phyloP scores from a whole-genome alignment of 2,888 invertebrate genomes.

The Eretmocerus hayati region DNA sequence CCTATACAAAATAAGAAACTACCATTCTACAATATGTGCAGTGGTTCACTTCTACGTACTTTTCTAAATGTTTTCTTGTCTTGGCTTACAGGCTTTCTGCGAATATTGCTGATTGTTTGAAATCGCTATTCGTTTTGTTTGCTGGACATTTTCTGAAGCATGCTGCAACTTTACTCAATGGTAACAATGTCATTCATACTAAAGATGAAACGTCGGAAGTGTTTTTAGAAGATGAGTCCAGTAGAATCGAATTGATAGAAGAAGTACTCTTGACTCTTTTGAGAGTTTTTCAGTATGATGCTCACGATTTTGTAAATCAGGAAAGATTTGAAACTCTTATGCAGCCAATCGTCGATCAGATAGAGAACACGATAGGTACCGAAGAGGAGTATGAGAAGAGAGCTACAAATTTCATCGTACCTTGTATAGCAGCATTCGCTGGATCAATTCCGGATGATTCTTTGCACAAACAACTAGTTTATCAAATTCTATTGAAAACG shows the following conservation, averaged over 20 bases:
- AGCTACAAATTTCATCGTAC: conserved; percentile 58
- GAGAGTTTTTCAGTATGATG: conserved; percentile 75
- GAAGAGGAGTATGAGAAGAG: conserved; percentile 56
- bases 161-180: conserved; percentile 64
- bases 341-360: conserved; percentile 82
- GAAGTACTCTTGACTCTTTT: conserved; percentile 69
- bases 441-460: conserved; percentile 78
- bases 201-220: conserved; percentile 50
- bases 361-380: conserved; percentile 69
- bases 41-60: too few relatives aligned
- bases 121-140: conserved; percentile 84
- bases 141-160: conserved; percentile 79
- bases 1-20: too few relatives aligned
- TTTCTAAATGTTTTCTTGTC: too few relatives aligned
- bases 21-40: too few relatives aligned
- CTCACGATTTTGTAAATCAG: conserved; percentile 74
- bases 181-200: conserved; percentile 59
- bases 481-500: conserved; percentile 83
- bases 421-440: conserved; percentile 76
- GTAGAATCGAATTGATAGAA: conserved; percentile 52
- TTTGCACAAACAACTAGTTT: conserved; percentile 83
- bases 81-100: conserved; percentile 62
- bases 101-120: conserved; percentile 72
- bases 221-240: conserved; percentile 47
- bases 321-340: conserved; percentile 78